phyloP scores from a whole-genome alignment of 2,113 vertebrate species.

The Bujurquina vittata region DNA sequence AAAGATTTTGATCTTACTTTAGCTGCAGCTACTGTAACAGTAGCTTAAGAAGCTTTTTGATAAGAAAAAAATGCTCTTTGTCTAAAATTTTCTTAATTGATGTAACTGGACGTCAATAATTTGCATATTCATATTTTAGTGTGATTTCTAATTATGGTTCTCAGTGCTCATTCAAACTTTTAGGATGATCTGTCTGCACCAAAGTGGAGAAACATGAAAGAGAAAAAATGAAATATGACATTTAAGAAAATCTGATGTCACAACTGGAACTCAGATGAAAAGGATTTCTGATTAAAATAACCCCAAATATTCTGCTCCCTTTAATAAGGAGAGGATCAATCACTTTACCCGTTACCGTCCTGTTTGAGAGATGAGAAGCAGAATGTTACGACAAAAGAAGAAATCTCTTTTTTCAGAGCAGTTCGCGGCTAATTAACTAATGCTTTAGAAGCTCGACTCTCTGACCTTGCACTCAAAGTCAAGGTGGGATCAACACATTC shows the following conservation, averaged over 20 bases:
- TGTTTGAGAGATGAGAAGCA: neutral
- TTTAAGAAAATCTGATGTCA: neutral
- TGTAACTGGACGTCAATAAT: neutral
- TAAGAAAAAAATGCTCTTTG: neutral
- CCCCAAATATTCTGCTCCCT: neutral
- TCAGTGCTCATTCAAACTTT: neutral
- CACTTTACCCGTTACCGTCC: neutral
- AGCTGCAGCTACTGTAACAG: no score
- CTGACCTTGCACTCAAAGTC: neutral
- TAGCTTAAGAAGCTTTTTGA: no score
- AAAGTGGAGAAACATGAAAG: neutral
- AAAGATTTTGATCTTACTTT: neutral
- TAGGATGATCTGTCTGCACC: neutral
- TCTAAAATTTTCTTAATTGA: neutral
- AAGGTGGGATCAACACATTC: neutral
- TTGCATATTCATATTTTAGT: neutral
- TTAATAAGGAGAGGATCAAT: neutral
- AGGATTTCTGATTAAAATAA: neutral
- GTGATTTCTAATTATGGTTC: neutral
- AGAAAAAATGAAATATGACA: neutral
- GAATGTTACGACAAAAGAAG: neutral
- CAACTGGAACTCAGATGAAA: neutral
- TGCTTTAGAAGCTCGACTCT: constrained; percentile 7
- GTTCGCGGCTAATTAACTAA: constrained; percentile 30
- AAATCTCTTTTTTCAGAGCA: neutral